Base-by-base conservation (phyloP, 2,888 invertebrate species). In the Eumerus sabulonum region DNA sequence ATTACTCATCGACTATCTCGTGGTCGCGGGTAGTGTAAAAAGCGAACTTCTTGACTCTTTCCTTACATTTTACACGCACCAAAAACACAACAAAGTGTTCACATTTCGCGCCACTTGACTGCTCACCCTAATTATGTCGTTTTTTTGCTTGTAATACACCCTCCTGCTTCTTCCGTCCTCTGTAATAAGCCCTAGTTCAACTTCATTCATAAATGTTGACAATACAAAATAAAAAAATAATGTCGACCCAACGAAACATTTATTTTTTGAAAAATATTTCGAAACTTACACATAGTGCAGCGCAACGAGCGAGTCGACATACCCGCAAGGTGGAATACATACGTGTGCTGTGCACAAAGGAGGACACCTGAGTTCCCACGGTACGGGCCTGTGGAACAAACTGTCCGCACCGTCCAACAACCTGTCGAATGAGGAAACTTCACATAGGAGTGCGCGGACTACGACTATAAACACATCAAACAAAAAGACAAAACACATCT, bases 321-420 rank as follows among this genome's bases (percentile, higher is more conserved):
- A 50, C 36, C 60, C 47, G 13, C 36, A 53, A 2, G 38, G 44
- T 40, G 18, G 44, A 79, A 50, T 44, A 68, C 40, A 5, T 27
- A 13, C 36, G 53, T 17, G 51, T 56, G 19, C 38, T 44, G 44
- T 74, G 59, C 70, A 74, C 13, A 45, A 74, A 79, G 64, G 74
- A 59, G 79, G 79, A 64, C 79, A 79, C 59, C 74, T 70, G 73
- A 79, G 74, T 79, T 79, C 79, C 74, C 79, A 79, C 79, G 79
- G 70, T 74, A 79, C 60, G 68, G 59, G 68, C 68, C 64, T 70
- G 73, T 74, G 68, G 68, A 74, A 79, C 64, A 68, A 74, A 74
- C 53, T 68, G 53, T 59, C 44, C 54, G 44, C 64, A 67, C 47
- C 56, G 12, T 12, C 36, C 76, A 68, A 70, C 79, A 79, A 79